Evolutionary conservation across 2,888 invertebrate species (phyloP).

Genomic region (Eilema griseolum): DNA sequence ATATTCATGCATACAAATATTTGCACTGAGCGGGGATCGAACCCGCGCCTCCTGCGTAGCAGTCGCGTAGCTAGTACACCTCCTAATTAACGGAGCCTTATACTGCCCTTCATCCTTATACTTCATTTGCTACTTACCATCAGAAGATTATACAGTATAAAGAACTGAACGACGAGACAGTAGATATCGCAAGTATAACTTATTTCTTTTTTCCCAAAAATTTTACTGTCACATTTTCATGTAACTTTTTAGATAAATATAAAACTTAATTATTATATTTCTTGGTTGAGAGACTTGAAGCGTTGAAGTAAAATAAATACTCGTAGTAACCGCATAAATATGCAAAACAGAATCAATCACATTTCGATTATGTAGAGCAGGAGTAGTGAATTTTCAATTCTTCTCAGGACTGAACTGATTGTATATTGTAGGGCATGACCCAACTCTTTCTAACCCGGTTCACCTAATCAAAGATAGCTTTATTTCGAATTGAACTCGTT

Average conservation of each 20-base stretch:
- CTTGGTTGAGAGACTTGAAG: not conserved
- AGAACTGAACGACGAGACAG: too few relatives aligned
- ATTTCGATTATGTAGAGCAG: slow-evolving; percentile 1
- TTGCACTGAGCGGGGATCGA: too few relatives aligned
- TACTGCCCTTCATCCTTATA: too few relatives aligned
- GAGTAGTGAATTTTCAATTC: not conserved
- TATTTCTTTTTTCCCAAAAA: too few relatives aligned
- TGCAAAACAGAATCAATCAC: not conserved
- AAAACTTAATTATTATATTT: not conserved
- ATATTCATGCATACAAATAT: too few relatives aligned
- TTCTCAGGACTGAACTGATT: slow-evolving; percentile 3
- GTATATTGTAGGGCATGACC: slow-evolving; percentile 2
- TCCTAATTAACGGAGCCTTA: too few relatives aligned
- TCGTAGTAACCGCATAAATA: not conserved
- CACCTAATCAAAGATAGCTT: not conserved
- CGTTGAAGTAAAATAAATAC: not conserved
- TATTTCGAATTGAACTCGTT: not conserved
- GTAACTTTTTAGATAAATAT: not conserved
- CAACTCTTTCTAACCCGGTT: not conserved
- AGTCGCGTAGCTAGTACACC: too few relatives aligned
- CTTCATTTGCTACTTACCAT: too few relatives aligned
- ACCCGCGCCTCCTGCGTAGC: too few relatives aligned
- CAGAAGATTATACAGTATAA: too few relatives aligned
- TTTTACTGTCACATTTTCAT: not conserved
- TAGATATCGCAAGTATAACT: too few relatives aligned